These are phyloP conservation scores for Colistium nudipinnis DNA, from an alignment of 2,113 vertebrate genomes.

Conservation along the genomic window DNA sequence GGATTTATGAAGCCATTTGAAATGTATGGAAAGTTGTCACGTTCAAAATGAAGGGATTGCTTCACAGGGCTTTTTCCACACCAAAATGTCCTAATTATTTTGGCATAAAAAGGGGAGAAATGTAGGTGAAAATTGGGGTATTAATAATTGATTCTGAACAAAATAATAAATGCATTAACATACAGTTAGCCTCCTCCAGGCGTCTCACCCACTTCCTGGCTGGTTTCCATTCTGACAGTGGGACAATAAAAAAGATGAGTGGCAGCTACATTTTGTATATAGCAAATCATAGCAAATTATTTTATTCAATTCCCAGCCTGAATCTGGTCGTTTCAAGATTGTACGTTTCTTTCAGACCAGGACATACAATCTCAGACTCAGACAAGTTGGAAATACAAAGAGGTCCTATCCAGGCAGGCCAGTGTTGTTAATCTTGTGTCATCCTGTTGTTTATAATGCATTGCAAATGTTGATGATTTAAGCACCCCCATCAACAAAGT, in stretches of 20 bases:
- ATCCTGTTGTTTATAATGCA: conserved; percentile 40
- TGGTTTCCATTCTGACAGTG: conserved; percentile 34
- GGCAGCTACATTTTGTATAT: too few species aligned
- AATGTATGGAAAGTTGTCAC: conserved; percentile 71
- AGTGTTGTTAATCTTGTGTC: conserved; percentile 30
- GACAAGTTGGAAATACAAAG: conserved; percentile 23
- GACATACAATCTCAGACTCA: not conserved
- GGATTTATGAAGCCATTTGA: conserved; percentile 74
- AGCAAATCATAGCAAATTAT: not conserved
- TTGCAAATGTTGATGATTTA: conserved; percentile 37
- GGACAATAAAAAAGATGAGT: conserved; percentile 47
- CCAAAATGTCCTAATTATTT: conserved; percentile 68
- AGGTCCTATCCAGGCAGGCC: conserved; percentile 27
- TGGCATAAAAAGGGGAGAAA: conserved; percentile 55
- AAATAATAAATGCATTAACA: conserved; percentile 64
- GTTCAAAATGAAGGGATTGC: conserved; percentile 75
- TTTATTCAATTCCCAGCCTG: not conserved
- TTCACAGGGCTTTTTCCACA: conserved; percentile 67
- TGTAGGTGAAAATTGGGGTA: conserved; percentile 61
- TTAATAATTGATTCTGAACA: conserved; percentile 67
- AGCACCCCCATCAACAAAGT: conserved; percentile 31
- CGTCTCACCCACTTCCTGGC: conserved; percentile 31
- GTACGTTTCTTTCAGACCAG: too few species aligned
- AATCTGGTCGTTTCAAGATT: too few species aligned
- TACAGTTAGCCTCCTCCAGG: conserved; percentile 43